phyloP scores from a whole-genome alignment of 1,140 invertebrate species.

The Sycophaga agraensis region DNA sequence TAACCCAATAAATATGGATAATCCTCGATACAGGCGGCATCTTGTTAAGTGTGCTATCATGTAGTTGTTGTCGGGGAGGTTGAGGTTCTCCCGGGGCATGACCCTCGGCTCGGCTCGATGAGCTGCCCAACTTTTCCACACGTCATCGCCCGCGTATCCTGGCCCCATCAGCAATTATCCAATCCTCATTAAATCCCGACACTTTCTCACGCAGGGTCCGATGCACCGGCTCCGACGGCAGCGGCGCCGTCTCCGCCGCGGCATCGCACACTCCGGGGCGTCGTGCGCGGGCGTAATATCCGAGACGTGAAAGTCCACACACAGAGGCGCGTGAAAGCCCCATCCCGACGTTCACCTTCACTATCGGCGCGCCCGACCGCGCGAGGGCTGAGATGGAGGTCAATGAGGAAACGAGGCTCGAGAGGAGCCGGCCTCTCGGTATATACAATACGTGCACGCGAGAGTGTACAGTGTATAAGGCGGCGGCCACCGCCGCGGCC shows the following conservation, averaged over 20 bases:
- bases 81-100: background rate
- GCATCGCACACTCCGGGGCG: too few species aligned
- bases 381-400: conserved; percentile 32
- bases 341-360: too few species aligned
- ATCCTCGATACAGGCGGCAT: too few species aligned
- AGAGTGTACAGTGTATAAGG: background rate
- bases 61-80: background rate
- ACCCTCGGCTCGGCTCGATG: background rate
- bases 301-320: too few species aligned
- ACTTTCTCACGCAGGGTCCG: background rate
- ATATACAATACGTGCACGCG: background rate
- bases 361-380: background rate
- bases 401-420: conserved; percentile 40
- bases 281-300: too few species aligned
- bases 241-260: conserved; percentile 7
- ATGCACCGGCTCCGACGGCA: conserved; percentile 14
- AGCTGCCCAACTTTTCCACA: background rate
- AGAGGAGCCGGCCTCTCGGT: too few species aligned
- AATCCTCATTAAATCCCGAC: too few species aligned
- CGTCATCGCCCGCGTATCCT: too few species aligned
- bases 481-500: background rate
- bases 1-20: too few species aligned
- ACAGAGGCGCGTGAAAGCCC: too few species aligned
- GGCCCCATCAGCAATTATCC: too few species aligned
- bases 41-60: background rate